phyloP scores from a whole-genome alignment of 2,888 invertebrate genomes.

The Metopia argyrocephala region DNA sequence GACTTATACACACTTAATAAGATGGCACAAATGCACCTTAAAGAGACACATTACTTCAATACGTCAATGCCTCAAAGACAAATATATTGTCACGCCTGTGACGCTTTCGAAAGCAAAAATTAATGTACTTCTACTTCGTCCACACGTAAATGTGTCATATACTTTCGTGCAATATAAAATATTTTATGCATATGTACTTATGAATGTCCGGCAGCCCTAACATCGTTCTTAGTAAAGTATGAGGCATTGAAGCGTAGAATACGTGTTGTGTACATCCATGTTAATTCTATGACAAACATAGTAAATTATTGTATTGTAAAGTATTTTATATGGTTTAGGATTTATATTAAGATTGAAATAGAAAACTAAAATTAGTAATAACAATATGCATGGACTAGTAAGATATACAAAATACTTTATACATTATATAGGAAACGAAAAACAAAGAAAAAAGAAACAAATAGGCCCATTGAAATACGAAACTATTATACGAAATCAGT shows the following conservation, averaged over 20 bases:
- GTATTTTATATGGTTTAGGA: constrained; percentile 28
- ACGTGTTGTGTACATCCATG: no score
- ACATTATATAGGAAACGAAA: constrained; percentile 48
- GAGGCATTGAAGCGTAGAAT: no score
- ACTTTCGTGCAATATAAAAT: no score
- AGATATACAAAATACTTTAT: no score
- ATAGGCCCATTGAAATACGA: constrained; percentile 36
- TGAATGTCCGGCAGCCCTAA: no score
- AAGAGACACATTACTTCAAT: background rate
- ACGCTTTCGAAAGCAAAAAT: no score
- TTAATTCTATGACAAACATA: background rate
- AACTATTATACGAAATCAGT: constrained; percentile 67
- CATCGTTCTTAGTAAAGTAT: no score
- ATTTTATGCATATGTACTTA: no score
- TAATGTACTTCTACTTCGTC: no score
- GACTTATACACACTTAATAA: background rate
- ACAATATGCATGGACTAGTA: constrained; percentile 18
- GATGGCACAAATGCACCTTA: constrained; percentile 15
- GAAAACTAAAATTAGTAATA: background rate
- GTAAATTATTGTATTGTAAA: background rate
- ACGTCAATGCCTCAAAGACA: background rate
- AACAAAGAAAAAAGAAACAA: constrained; percentile 17
- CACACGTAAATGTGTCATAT: no score
- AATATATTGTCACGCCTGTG: no score
- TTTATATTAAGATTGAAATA: background rate